These are phyloP conservation scores for Cygnus olor DNA, from an alignment of 2,797 vertebrate species.

Conservation along the genomic window DNA sequence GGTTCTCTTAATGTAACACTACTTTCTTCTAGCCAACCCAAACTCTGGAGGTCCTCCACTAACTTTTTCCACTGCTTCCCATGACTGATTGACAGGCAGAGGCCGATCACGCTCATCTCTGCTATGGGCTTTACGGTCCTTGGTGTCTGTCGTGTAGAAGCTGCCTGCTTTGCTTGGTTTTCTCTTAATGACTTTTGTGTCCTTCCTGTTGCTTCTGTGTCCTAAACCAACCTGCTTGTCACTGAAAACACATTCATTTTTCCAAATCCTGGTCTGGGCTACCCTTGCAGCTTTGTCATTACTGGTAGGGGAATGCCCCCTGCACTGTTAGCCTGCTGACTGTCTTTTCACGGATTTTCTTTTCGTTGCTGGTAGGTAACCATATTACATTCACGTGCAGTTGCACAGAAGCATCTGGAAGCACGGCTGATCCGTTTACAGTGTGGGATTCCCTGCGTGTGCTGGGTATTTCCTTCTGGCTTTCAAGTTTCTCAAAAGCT, in stretches of 20 bases:
- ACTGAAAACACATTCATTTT: neutral
- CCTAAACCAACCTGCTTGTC: neutral
- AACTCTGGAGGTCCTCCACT: neutral
- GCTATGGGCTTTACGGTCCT: neutral
- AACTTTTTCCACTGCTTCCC: neutral
- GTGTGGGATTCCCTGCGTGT: fast-evolving
- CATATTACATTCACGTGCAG: neutral
- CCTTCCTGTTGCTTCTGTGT: neutral
- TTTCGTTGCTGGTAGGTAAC: neutral
- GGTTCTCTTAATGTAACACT: neutral
- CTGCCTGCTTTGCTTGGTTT: neutral
- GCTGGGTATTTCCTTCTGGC: neutral
- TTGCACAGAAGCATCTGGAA: neutral
- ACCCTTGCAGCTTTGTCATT: neutral
- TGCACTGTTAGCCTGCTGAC: neutral
- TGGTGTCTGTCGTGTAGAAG: neutral
- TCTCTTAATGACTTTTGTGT: neutral
- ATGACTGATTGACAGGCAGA: neutral
- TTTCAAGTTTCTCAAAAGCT: neutral
- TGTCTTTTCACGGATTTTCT: neutral
- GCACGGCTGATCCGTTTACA: neutral
- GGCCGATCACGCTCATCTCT: neutral
- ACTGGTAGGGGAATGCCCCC: fast-evolving
- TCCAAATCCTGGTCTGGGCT: neutral
- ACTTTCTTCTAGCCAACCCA: neutral